Evolutionary conservation across 2,797 vertebrate genomes (phyloP), one percentile per base, ranked within the genome.

Genomic region (Lacerta viridis): DNA sequence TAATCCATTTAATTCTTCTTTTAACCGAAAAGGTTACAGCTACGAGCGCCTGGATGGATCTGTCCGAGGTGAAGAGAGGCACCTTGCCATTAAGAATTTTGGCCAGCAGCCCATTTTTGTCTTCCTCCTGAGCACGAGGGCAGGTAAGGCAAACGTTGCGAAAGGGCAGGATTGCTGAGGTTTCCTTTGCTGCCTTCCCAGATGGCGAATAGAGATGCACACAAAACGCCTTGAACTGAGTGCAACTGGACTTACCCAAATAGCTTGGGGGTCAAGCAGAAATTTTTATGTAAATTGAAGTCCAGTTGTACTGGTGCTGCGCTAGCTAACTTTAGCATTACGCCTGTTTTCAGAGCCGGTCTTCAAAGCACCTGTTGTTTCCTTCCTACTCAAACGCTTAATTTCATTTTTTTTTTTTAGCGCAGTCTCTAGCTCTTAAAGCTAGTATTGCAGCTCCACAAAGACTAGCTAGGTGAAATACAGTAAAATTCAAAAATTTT

Each of bases 21-120:
- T 66, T 91, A 13, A 91, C 74, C 92, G 87, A 91, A 92, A 95
- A 99, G 98, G 98, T 74, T 99, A 98, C 88, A 99, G 98, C 96
- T 99, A 99, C 0, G 98, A 99, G 94, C 98, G 98, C 36, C 95
- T 99, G 93, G 98, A 99, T 0, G 99, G 98, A n/a, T 99, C 98
- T 0, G 97, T 99, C 78, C 96, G 98, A 50, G 98, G 98, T 41
- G 98, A 99, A 93, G 98, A 99, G 87, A 97, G 98, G 81, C 98
- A 98, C 80, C 96, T 99, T 50, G 98, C 98, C 27, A 98, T 99
- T 93, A 99, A 98, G 96, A 98, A 98, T 96, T 99, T 99, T 83
- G 98, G 97, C 93, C 97, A 96, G 92, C 96, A 98, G 89, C 97
- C 98, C 7, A 89, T 99, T 88, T 99, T 99, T 88, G 90, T 98